Conservation (phyloP, 2,888 invertebrate species). For the Rapana venosa region DNA sequence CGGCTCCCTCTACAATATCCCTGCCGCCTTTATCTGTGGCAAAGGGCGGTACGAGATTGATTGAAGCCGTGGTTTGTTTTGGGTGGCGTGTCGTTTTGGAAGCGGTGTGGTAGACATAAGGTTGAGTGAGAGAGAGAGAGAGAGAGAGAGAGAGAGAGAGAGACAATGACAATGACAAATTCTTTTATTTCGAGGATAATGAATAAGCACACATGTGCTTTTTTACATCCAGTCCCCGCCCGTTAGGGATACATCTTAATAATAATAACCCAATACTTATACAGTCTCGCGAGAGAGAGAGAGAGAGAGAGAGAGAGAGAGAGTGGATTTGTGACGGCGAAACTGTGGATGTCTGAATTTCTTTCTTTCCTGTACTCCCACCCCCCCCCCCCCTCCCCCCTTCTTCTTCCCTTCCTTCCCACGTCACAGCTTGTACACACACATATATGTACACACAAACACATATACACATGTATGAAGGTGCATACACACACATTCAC, state of each 20-base stretch:
- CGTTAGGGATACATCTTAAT: too few species aligned
- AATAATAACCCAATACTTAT: too few species aligned
- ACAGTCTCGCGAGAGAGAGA: too few species aligned
- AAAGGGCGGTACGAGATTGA: slow-evolving; percentile 62
- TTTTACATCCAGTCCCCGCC: too few species aligned
- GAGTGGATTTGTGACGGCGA: neutral
- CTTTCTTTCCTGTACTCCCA: neutral
- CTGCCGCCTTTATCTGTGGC: slow-evolving; percentile 54
- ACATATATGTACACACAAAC: neutral
- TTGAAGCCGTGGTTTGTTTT: slow-evolving; percentile 39
- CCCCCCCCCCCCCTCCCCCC: neutral
- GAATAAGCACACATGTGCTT: too few species aligned
- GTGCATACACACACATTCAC: neutral
- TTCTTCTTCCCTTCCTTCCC: neutral
- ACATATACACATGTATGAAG: neutral
- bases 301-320: too few species aligned
- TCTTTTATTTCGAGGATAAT: too few species aligned
- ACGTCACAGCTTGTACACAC: neutral
- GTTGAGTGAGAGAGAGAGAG: too few species aligned
- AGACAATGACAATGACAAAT: too few species aligned
- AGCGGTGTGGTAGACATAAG: neutral
- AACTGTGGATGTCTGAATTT: neutral
- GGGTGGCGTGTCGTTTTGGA: neutral
- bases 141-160: too few species aligned
- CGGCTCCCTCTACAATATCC: slow-evolving; percentile 68